Conservation (phyloP, 2,888 invertebrate genomes). For the Arctia plantaginis region DNA sequence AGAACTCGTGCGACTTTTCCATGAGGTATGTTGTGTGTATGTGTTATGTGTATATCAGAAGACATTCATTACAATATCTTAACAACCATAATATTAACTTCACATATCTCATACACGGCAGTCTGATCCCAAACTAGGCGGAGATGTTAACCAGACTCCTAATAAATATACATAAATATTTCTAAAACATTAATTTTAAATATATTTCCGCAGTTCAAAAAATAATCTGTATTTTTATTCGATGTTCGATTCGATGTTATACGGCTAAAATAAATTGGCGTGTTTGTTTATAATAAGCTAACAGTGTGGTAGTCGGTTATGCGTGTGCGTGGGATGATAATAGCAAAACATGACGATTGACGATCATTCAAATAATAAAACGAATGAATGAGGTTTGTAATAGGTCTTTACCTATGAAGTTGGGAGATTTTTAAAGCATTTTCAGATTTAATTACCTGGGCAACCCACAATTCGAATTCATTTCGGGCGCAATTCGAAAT, state of each 20-base stretch:
- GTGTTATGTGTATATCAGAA: not conserved
- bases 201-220: not conserved
- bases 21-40: conserved; percentile 85
- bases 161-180: no score
- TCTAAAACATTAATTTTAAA: no score
- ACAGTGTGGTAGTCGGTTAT: not conserved
- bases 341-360: not conserved
- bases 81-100: no score
- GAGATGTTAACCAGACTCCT: no score
- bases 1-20: conserved; percentile 91
- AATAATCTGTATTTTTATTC: not conserved
- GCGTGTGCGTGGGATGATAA: not conserved
- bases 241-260: not conserved
- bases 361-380: not conserved
- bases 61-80: not conserved
- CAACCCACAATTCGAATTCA: no score
- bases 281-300: not conserved
- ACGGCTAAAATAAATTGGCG: not conserved
- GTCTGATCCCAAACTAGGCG: no score
- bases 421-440: no score
- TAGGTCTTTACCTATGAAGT: no score
- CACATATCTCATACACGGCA: no score
- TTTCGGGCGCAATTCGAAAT: no score
- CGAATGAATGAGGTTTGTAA: not conserved
- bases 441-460: no score